Conservation (phyloP, 2,797 vertebrate genomes). For the Smutsia gigantea region DNA sequence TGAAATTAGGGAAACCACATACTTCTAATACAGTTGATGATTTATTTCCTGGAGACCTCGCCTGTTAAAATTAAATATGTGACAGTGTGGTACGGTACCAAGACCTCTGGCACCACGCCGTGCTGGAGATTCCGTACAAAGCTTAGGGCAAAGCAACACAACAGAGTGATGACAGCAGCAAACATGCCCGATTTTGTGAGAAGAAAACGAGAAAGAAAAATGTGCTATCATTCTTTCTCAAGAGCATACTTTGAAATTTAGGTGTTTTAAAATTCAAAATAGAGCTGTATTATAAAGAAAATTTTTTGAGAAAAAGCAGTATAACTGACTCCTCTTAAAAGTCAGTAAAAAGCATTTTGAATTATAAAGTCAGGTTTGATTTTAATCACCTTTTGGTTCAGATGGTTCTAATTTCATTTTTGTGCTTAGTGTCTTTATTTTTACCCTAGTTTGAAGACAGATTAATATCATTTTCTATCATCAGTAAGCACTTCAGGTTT, state of each 20-base stretch:
- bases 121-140: background rate
- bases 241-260: constrained; percentile 32
- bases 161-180: background rate
- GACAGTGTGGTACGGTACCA: background rate
- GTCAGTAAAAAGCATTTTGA: constrained; percentile 50
- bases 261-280: constrained; percentile 6
- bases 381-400: constrained; percentile 36
- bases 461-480: background rate
- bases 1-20: background rate
- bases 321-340: constrained; percentile 11
- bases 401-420: constrained; percentile 27
- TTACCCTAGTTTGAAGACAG: background rate
- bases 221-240: background rate
- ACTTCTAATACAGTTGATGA: background rate
- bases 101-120: background rate
- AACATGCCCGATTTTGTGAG: background rate
- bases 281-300: background rate
- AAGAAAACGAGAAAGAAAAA: background rate
- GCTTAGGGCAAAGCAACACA: background rate
- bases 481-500: constrained; percentile 10
- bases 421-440: background rate
- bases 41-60: constrained; percentile 21
- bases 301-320: background rate
- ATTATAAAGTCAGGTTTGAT: constrained; percentile 24
- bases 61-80: background rate